A percentile compares a stretch with the other conserved stretches of the same genome.
These are phyloP conservation scores for Drosophila meridiana DNA, from an alignment of 2,888 invertebrate genomes.

Conservation along the genomic window DNA sequence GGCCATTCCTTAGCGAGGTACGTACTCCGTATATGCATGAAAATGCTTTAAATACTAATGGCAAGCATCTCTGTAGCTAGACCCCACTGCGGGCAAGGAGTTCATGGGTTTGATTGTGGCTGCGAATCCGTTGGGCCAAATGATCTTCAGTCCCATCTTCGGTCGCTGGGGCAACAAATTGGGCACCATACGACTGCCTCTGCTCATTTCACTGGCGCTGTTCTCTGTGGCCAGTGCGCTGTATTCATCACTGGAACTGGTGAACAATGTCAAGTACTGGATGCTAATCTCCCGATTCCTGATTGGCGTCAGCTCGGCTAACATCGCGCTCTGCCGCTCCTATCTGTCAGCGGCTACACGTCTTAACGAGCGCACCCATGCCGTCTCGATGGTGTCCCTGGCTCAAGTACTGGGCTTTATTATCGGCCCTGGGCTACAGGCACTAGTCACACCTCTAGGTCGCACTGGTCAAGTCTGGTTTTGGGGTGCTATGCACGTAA, in stretches of 20 bases:
- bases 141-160: conserved; percentile 93
- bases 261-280: conserved; percentile 88
- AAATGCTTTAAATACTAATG: background rate
- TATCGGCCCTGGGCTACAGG: conserved; percentile 93
- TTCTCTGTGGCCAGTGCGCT: conserved; percentile 90
- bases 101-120: conserved; percentile 94
- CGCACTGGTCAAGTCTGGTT: conserved; percentile 87
- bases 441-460: conserved; percentile 92
- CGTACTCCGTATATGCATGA: conserved; percentile 7
- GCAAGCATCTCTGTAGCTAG: conserved; percentile 87
- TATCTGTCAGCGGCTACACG: conserved; percentile 94
- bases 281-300: conserved; percentile 92
- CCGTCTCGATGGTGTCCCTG: conserved; percentile 93
- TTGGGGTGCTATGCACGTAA: conserved; percentile 87
- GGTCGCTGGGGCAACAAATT: conserved; percentile 94
- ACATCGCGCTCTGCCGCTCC: conserved; percentile 93
- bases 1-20: conserved; percentile 95
- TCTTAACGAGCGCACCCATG: conserved; percentile 91
- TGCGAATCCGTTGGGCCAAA: conserved; percentile 94
- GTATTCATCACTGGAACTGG: conserved; percentile 92
- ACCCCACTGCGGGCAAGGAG: conserved; percentile 91
- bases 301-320: conserved; percentile 93
- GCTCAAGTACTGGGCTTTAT: conserved; percentile 95
- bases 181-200: conserved; percentile 89
- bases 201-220: conserved; percentile 89